A percentile compares a stretch with the other conserved stretches of the same genome.
These are phyloP conservation scores for Drosophila multiciliata DNA, from an alignment of 2,888 invertebrate species.

Conservation along the genomic window DNA sequence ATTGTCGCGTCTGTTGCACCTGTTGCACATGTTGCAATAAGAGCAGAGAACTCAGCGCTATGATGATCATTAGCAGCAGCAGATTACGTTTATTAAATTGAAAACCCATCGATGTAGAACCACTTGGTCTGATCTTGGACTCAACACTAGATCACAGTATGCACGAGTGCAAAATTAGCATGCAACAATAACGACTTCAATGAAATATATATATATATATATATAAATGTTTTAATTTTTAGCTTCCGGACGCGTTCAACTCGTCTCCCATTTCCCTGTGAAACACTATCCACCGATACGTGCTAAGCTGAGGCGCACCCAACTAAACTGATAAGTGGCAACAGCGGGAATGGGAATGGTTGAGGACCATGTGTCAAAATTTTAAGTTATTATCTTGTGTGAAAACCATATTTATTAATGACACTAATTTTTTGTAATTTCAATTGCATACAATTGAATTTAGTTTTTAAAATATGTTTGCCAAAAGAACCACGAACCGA, in stretches of 20 bases:
- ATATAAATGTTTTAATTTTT: too few relatives aligned
- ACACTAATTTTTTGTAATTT: too few relatives aligned
- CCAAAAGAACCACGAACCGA: too few relatives aligned
- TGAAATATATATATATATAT: neutral
- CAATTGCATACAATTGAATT: neutral
- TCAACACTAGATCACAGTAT: neutral
- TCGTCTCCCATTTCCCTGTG: conserved; percentile 13
- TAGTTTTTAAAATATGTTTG: neutral
- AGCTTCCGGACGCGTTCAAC: neutral
- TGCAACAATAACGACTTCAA: neutral
- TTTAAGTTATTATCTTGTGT: neutral
- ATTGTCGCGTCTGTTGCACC: conserved; percentile 1
- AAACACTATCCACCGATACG: conserved; percentile 26
- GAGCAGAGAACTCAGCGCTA: conserved; percentile 23
- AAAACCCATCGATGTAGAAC: conserved; percentile 17
- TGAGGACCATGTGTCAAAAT: neutral
- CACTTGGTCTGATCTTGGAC: too few relatives aligned
- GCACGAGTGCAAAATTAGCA: neutral
- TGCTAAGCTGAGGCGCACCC: conserved; percentile 9
- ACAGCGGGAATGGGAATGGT: neutral
- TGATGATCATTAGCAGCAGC: conserved; percentile 22
- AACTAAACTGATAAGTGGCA: conserved; percentile 1
- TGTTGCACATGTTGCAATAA: conserved; percentile 24
- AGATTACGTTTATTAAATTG: conserved; percentile 22
- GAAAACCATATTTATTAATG: neutral